Conservation (phyloP, 2,797 vertebrate species). For the Etheostoma perlongum region DNA sequence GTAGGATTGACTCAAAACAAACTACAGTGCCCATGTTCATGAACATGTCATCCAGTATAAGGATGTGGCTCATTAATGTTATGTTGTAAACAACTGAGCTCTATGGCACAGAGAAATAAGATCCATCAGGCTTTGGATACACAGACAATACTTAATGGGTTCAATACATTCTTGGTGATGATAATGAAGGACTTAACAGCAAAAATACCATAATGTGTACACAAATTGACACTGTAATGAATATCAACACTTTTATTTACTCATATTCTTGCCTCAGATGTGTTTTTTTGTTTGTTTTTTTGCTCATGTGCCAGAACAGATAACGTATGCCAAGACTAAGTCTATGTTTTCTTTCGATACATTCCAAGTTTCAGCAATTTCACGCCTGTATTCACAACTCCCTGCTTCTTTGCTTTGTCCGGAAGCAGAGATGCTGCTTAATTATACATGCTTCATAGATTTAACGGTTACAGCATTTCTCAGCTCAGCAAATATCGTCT, state of each 20-base stretch:
- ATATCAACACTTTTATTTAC: conserved; percentile 26
- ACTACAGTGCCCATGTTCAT: neutral
- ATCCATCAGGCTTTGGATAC: neutral
- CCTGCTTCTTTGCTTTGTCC: conserved; percentile 65
- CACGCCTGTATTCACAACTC: conserved; percentile 65
- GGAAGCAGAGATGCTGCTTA: conserved; percentile 71
- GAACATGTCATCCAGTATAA: neutral
- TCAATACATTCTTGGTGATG: neutral
- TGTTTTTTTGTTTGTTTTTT: conserved; percentile 35
- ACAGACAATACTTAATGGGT: neutral
- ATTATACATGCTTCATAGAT: conserved; percentile 67
- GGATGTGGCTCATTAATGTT: neutral
- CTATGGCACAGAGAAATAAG: too few species aligned
- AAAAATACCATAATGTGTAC: neutral
- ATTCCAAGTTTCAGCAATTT: conserved; percentile 78
- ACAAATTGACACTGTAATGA: conserved; percentile 32
- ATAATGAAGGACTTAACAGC: conserved; percentile 3
- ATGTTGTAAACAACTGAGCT: neutral
- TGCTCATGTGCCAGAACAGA: conserved; percentile 57
- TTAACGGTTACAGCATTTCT: conserved; percentile 56
- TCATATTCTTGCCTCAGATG: conserved; percentile 30
- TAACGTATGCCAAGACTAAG: conserved; percentile 64
- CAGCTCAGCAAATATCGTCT: conserved; percentile 43
- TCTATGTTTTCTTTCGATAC: conserved; percentile 62
- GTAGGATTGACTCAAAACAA: neutral